phyloP scores from a whole-genome alignment of 2,113 vertebrate genomes.

The Copsychus sechellarum region DNA sequence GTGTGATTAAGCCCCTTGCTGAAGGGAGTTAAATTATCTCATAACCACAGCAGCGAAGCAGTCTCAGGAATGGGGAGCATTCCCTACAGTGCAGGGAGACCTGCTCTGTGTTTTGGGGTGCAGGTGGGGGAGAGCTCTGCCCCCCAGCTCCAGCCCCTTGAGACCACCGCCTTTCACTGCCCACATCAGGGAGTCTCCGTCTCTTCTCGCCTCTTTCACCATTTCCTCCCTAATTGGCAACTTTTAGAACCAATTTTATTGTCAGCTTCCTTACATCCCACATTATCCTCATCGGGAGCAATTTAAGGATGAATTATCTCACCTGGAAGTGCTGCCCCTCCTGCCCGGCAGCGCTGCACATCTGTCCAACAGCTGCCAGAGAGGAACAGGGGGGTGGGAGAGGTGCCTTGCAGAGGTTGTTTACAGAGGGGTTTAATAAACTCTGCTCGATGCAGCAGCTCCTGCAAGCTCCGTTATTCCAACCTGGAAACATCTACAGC shows the following conservation, averaged over 20 bases:
- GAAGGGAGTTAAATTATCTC: neutral
- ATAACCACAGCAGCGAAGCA: neutral
- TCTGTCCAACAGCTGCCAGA: slow-evolving; percentile 34
- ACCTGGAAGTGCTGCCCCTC: neutral
- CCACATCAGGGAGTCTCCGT: accelerated
- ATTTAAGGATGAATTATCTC: slow-evolving; percentile 4
- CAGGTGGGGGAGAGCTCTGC: neutral
- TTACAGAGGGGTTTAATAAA: slow-evolving; percentile 41
- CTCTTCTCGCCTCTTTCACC: accelerated
- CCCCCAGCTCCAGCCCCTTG: neutral
- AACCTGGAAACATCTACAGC: slow-evolving; percentile 1
- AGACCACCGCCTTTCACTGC: neutral
- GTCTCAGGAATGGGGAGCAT: neutral
- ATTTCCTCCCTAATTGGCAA: neutral
- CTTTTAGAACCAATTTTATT: neutral
- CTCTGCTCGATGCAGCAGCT: neutral
- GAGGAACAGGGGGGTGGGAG: neutral
- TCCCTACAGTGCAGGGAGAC: accelerated
- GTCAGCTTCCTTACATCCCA: neutral
- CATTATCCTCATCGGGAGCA: neutral
- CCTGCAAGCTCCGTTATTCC: neutral
- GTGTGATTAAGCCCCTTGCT: slow-evolving; percentile 2
- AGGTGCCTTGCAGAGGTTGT: neutral
- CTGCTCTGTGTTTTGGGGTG: neutral
- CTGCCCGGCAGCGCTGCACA: neutral